Evolutionary conservation across 2,888 invertebrate species (phyloP).

Genomic region (Polymixis lichenea): DNA sequence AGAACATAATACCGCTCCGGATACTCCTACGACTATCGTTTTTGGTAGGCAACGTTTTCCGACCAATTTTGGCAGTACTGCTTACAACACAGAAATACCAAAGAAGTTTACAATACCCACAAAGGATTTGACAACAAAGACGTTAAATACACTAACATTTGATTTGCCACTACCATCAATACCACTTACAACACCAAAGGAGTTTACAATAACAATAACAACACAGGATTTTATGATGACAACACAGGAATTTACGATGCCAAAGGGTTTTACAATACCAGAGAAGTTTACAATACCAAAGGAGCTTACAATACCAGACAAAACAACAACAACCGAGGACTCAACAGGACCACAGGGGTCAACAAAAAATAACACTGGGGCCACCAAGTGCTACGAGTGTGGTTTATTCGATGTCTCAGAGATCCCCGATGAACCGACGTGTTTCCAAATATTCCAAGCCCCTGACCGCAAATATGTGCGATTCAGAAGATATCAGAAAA

Average conservation of each 20-base stretch:
- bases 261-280: background rate
- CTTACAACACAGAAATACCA: too few relatives aligned
- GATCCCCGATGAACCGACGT: constrained; percentile 59
- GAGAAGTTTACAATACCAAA: background rate
- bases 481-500: background rate
- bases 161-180: too few relatives aligned
- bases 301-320: background rate
- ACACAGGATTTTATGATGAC: background rate
- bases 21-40: background rate
- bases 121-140: background rate
- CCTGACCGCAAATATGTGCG: background rate
- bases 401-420: constrained; percentile 60
- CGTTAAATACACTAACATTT: too few relatives aligned
- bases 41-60: background rate
- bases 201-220: too few relatives aligned
- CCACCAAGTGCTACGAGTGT: constrained; percentile 69
- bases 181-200: background rate
- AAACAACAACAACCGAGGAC: background rate
- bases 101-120: background rate
- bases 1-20: background rate
- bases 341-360: background rate
- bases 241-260: background rate
- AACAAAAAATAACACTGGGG: background rate
- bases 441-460: constrained; percentile 60
- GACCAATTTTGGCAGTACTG: background rate